Percentiles rank a stretch among this genome's conserved stretches.
Evolutionary conservation across 2,888 invertebrate species (phyloP).

Genomic region (Chalcis sispes): DNA sequence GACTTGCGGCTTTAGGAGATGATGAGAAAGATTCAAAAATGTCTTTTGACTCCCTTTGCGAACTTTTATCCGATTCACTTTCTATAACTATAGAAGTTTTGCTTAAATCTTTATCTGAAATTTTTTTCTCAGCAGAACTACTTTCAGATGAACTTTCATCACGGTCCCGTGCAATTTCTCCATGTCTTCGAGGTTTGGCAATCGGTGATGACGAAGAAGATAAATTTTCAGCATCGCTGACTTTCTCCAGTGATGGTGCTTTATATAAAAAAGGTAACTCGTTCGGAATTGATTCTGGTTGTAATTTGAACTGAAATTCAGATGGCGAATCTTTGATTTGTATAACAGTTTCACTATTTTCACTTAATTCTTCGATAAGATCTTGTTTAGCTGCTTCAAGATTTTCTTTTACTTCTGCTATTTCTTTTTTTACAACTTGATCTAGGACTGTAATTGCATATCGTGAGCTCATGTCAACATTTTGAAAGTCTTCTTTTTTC

Average conservation of each 20-base stretch:
- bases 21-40: slow-evolving; percentile 48
- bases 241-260: slow-evolving; percentile 71
- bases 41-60: slow-evolving; percentile 42
- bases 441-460: slow-evolving; percentile 73
- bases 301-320: slow-evolving; percentile 84
- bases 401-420: slow-evolving; percentile 85
- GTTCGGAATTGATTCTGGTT: slow-evolving; percentile 80
- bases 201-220: slow-evolving; percentile 64
- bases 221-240: slow-evolving; percentile 66
- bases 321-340: slow-evolving; percentile 83
- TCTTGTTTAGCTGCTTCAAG: slow-evolving; percentile 84
- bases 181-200: slow-evolving; percentile 61
- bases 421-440: slow-evolving; percentile 81
- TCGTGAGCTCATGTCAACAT: slow-evolving; percentile 71
- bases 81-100: slow-evolving; percentile 42
- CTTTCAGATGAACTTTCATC: slow-evolving; percentile 72
- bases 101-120: slow-evolving; percentile 12
- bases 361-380: slow-evolving; percentile 82
- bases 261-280: slow-evolving; percentile 77
- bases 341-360: slow-evolving; percentile 78
- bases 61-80: slow-evolving; percentile 36
- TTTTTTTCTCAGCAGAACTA: slow-evolving; percentile 40
- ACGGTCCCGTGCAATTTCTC: slow-evolving; percentile 32
- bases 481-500: slow-evolving; percentile 72
- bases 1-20: slow-evolving; percentile 66